Evolutionary conservation across 2,113 vertebrate species (phyloP), one percentile per base, ranked within the genome.

Genomic region (Cynoglossus semilaevis): DNA sequence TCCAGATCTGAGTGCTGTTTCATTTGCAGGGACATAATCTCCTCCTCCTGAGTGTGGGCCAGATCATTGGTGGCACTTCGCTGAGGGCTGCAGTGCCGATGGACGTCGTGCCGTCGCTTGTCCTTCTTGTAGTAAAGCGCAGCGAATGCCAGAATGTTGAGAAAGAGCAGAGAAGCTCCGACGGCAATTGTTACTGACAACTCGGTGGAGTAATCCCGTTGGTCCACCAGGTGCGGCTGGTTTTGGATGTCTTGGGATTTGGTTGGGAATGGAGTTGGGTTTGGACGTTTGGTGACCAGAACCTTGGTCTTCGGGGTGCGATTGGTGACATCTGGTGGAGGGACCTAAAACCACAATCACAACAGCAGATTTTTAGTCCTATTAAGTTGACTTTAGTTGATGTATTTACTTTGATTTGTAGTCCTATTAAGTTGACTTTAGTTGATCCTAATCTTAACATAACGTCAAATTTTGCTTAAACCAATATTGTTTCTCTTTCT

Each of bases 1-100:
- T 96, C 95, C 92, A 98, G 91, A 83, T 97, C 95, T 48, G 94
- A 94, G 91, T 96, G 97, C 92, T 98, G 95, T 93, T 99, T 99
- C 96, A 99, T 96, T 87, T 98, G 97, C 72, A 98, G 92, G 79
- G 97, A 98, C 97, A 99, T 99, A 83, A 99, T 95, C 87, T 99
- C 96, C 87, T 99, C 97, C 90, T 99, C 97, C 86, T 98, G 97
- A 71, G 94, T 94, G 73, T 98, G 97, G 57, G 95, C 93, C 63
- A 99, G 93, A 81, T 98, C 95, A 13, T 96, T 97, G 78, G 94
- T 89, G 0, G 96, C 91, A 6, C 91, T 94, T 52, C 94, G 92
- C 70, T 98, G 96, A 2, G 97, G 97, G 86, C 97, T 99, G 80
- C 97, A 98, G 76, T 95, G 92, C 74, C 96, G 88, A 18, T 99